Evolutionary conservation across 2,888 invertebrate species (phyloP), one percentile per base, ranked within the genome.

Genomic region (Lucinisca nassula): DNA sequence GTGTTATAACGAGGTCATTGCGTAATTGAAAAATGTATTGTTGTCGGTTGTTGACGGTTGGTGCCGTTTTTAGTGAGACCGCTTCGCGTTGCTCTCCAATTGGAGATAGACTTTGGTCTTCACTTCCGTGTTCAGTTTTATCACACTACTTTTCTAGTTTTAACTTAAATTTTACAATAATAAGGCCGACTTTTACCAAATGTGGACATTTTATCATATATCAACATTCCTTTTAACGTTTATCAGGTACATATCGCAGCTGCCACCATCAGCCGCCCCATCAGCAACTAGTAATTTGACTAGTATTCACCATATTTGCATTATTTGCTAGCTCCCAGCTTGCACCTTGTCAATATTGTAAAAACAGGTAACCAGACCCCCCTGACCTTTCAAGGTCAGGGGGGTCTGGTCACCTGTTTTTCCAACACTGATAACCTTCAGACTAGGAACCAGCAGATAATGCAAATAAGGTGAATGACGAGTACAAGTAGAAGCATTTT

Each of bases 181-280:
- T 30, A 17, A 24, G 21, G 14, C 6, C 6, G 10, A 4, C 6
- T 61, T 6, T 61, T 4, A 1, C 6, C 78, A 10, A 32, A 88
- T 88, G 89, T 85, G 82, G 87, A 87, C 90, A 17, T 61, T 85
- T 76, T 83, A 90, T 75, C 91, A 91, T 49, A 51, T 82, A 4
- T 55, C 84, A 12, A 87, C 89, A 45, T 92, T 92, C 83, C 12
- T 91, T 55, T 77, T 91, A 38, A 92, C 92, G n/a, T 92, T 92
- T 73, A 74, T 87, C 30, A 92, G 92, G 92, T 92, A 61, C 17
- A 61, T 30, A 61, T 30, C 27, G n/a, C n/a, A n/a, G 55, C 8
- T 55, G 12, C 24, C 14, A 8, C 14, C 8, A 45, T 45, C 10
- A 45, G 45, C 8, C 45, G 8, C 8, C 8, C 14, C 45, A 12